phyloP scores from a whole-genome alignment of 2,113 vertebrate genomes.

The Geococcyx californianus region DNA sequence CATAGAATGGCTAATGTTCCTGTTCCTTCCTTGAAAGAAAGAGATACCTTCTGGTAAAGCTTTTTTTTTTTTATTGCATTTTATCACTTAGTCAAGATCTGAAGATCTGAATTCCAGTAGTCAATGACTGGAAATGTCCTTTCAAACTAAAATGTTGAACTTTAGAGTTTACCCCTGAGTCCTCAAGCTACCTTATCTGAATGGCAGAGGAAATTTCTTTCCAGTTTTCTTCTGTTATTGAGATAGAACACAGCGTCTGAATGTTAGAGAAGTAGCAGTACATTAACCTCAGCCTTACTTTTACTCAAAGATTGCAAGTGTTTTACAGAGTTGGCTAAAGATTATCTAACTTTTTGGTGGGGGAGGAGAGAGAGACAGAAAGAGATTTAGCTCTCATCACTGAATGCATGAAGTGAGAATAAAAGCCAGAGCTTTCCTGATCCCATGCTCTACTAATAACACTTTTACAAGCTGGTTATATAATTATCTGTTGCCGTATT shows the following conservation, averaged over 20 bases:
- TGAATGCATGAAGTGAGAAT: slow-evolving; percentile 40
- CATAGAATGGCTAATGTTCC: background rate
- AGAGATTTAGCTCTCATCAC: slow-evolving; percentile 36
- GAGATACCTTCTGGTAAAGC: background rate
- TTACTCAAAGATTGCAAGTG: background rate
- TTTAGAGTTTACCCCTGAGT: slow-evolving; percentile 49
- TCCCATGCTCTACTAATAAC: slow-evolving; percentile 29
- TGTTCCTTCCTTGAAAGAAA: background rate
- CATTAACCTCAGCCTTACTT: slow-evolving; percentile 23
- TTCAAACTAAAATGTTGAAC: slow-evolving; percentile 53
- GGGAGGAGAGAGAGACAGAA: background rate
- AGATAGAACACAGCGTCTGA: background rate
- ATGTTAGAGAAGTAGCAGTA: background rate
- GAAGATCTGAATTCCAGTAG: slow-evolving; percentile 26
- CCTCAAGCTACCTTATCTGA: slow-evolving; percentile 10
- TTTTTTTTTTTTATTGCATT: background rate
- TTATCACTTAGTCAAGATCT: slow-evolving; percentile 18
- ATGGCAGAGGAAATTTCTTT: background rate
- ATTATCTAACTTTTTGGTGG: background rate
- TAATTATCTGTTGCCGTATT: slow-evolving; percentile 39
- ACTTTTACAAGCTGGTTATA: slow-evolving; percentile 54
- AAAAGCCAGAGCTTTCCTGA: slow-evolving; percentile 31
- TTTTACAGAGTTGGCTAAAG: slow-evolving; percentile 29
- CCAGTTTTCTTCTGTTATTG: slow-evolving; percentile 5
- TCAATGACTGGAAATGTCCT: slow-evolving; percentile 1